These are phyloP conservation scores for Megalops atlanticus DNA, from an alignment of 2,113 vertebrate genomes.

Conservation along the genomic window DNA sequence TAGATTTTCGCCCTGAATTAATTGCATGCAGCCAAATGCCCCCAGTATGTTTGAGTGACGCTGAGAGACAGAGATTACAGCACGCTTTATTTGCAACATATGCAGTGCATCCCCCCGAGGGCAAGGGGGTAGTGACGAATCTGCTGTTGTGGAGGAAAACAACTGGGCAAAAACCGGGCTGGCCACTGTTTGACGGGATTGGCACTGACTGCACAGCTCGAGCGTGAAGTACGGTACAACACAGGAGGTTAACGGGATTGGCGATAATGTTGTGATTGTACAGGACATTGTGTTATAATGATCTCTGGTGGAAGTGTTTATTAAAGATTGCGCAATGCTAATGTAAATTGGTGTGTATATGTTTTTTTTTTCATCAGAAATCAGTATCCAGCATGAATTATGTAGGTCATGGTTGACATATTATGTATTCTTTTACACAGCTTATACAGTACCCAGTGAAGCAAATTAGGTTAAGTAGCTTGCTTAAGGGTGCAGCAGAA, in stretches of 20 bases:
- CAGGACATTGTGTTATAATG: not conserved
- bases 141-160: not conserved
- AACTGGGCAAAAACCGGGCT: not conserved
- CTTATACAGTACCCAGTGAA: not conserved
- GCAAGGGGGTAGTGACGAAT: not conserved
- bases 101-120: not conserved
- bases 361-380: not conserved
- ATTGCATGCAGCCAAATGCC: constrained; percentile 19
- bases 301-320: not conserved
- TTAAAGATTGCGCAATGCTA: not conserved
- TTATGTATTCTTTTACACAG: no score
- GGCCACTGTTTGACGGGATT: not conserved
- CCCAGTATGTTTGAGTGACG: not conserved
- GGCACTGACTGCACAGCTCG: not conserved
- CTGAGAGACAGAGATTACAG: not conserved
- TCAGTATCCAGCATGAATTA: not conserved
- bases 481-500: not conserved
- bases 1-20: constrained; percentile 22
- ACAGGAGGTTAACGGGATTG: not conserved
- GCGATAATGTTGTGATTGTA: not conserved
- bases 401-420: not conserved
- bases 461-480: not conserved
- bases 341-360: not conserved
- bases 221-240: not conserved
- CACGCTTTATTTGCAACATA: constrained; percentile 4